Base-by-base conservation (phyloP, 2,113 vertebrate genomes). In the Sporophila hypoxantha region DNA sequence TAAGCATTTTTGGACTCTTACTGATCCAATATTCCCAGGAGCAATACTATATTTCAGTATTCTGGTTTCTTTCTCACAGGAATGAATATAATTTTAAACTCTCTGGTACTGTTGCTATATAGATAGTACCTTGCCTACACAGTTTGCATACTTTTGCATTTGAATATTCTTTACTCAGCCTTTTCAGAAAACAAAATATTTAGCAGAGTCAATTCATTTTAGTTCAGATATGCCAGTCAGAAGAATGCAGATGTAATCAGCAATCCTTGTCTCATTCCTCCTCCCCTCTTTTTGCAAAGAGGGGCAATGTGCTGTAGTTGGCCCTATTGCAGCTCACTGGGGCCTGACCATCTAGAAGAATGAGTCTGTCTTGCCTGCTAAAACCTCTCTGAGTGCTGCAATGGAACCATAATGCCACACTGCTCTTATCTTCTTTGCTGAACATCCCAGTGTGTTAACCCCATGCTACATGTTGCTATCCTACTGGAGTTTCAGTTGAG, bases 141-240 rank as follows among this genome's bases (percentile, higher is more conserved):
- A 39, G 67, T 60, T 36, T 50, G 64, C 64, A 23, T 47, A 70
- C 64, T 82, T 89, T 82, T 81, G 25, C 57, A 91, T 73, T 52
- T 88, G 30, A 82, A 76, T 81, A 52, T 85, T 67, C 74, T 91
- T 95, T 92, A 53, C 42, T 89, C 70, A 67, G 39, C 47, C 46
- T 64, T 47, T 87, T 76, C 41, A 30, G 41, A 89, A 88, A 93
- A 66, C 61, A 55, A 88, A 95, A 75, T 90, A 80, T 83, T 91
- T 79, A 83, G 71, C 57, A 77, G 37, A 91, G 67, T 78, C 23
- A 82, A 53, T 82, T 86, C 4, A 76, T 91, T 94, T 96, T 69
- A 70, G 30, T 86, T 85, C 56, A 74, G 34, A 59, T 42, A 76
- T 21, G 18, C 17, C 62, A 92, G 64, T 39, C n/a, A 52, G 65